Evolutionary conservation across 2,888 invertebrate species (phyloP).

Genomic region (Colletes collaris): DNA sequence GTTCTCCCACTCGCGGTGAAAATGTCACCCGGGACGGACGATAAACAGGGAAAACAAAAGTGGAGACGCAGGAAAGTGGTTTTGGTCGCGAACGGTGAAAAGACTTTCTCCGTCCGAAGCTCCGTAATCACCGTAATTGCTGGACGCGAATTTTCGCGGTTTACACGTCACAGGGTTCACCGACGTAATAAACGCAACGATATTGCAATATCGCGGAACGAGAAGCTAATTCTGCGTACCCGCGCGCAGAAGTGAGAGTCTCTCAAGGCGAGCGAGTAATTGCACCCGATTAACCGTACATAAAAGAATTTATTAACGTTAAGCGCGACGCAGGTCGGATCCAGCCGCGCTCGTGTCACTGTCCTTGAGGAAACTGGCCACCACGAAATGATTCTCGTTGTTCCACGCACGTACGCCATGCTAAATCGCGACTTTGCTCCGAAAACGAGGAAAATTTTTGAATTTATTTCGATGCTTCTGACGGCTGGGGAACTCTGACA

Average conservation of each 20-base stretch:
- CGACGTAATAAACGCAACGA: not conserved
- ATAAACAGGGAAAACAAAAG: too few relatives aligned
- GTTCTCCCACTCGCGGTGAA: too few relatives aligned
- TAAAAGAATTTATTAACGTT: slow-evolving; percentile 20
- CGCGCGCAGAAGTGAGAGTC: not conserved
- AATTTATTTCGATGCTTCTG: too few relatives aligned
- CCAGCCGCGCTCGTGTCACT: slow-evolving; percentile 23
- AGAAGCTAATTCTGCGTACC: not conserved
- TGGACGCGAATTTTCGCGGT: too few relatives aligned
- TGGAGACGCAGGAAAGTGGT: too few relatives aligned
- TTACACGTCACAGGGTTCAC: too few relatives aligned
- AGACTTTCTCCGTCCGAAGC: too few relatives aligned
- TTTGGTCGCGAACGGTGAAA: too few relatives aligned
- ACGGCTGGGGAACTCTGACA: too few relatives aligned
- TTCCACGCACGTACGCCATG: not conserved
- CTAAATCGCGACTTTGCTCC: not conserved
- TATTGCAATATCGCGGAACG: not conserved
- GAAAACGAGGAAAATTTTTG: too few relatives aligned
- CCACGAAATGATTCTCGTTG: slow-evolving; percentile 15
- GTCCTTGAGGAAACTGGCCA: slow-evolving; percentile 48
- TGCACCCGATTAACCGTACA: slow-evolving; percentile 21
- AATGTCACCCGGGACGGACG: too few relatives aligned
- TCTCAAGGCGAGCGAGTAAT: slow-evolving; percentile 44
- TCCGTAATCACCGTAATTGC: too few relatives aligned
- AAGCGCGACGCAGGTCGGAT: slow-evolving; percentile 14